Evolutionary conservation across 2,113 vertebrate genomes (phyloP), one percentile per base, ranked within the genome.

Genomic region (Mionectes macconnelli): DNA sequence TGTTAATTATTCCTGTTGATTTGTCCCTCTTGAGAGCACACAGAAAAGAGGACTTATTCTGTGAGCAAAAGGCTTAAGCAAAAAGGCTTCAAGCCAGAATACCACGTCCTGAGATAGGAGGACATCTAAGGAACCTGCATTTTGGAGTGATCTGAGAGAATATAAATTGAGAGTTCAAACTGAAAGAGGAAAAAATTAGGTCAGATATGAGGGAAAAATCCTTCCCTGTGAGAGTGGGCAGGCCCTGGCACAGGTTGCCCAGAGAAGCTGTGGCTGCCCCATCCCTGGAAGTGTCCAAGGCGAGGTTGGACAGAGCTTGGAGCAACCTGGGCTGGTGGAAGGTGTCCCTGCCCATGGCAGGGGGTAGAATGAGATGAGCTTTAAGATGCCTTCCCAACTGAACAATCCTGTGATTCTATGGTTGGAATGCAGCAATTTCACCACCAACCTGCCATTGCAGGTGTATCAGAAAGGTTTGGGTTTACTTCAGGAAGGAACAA

Each of bases 1-100:
- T 84, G 57, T 93, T 95, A 96, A 92, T 89, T 89, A 96, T 87
- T 96, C 93, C 79, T 84, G 73, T 74, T 91, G 84, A 75, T 82
- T 73, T 87, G 78, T 42, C 78, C 11, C 15, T 93, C 92, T 55
- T 37, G 84, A 96, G 82, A 96, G 86, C 39, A 87, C 45, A 59
- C 53, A 50, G 82, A 90, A 91, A 70, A 94, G 81, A 85, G 55
- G 33, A 10, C 35, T 73, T 57, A 82, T 75, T 68, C 37, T 67
- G 35, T 22, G 24, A 62, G n/a, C 28, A 82, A 53, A 69, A 88
- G 53, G 11, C 53, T 68, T 68, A 87, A 84, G 33, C 31, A 82
- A 45, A 78, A 49, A 42, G 50, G n/a, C 35, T 87, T 69, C 45
- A 30, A 68, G 79, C 18, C 70, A 88, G 44, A 64, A 77, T 28